These are phyloP conservation scores for Anguilla pacifica DNA, from an alignment of 2,797 vertebrate genomes.

Conservation along the genomic window DNA sequence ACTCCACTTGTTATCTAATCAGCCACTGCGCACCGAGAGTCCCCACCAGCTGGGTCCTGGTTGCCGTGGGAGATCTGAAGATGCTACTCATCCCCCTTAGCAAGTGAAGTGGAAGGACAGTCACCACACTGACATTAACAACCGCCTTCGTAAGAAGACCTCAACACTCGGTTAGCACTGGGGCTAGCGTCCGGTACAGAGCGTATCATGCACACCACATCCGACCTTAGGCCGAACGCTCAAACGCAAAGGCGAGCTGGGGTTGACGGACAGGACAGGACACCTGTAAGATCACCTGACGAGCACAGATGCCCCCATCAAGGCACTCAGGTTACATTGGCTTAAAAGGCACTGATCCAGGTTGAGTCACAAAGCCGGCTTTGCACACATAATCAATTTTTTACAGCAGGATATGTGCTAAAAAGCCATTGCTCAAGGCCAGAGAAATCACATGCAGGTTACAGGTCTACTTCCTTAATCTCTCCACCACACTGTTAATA, in stretches of 20 bases:
- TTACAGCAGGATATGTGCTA: neutral
- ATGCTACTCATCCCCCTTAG: conserved; percentile 1
- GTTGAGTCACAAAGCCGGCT: neutral
- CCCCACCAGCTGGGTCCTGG: conserved; percentile 11
- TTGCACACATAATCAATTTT: neutral
- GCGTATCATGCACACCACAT: neutral
- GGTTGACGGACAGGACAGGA: neutral
- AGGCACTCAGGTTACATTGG: neutral
- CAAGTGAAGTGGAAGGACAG: neutral
- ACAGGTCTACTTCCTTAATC: neutral
- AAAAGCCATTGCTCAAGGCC: neutral
- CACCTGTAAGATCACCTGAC: neutral
- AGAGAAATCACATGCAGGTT: neutral
- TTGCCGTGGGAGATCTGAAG: conserved; percentile 8
- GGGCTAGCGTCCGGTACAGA: neutral
- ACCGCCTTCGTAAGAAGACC: neutral
- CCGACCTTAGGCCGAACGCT: neutral
- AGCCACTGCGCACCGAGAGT: neutral
- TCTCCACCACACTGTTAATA: neutral
- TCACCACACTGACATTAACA: neutral
- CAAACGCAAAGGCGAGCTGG: neutral
- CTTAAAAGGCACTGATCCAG: neutral
- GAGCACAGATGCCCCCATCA: neutral
- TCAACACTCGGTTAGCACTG: too few relatives aligned
- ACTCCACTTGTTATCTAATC: conserved; percentile 23